Evolutionary conservation across 2,888 invertebrate species (phyloP).

Genomic region (Ophion costatus): DNA sequence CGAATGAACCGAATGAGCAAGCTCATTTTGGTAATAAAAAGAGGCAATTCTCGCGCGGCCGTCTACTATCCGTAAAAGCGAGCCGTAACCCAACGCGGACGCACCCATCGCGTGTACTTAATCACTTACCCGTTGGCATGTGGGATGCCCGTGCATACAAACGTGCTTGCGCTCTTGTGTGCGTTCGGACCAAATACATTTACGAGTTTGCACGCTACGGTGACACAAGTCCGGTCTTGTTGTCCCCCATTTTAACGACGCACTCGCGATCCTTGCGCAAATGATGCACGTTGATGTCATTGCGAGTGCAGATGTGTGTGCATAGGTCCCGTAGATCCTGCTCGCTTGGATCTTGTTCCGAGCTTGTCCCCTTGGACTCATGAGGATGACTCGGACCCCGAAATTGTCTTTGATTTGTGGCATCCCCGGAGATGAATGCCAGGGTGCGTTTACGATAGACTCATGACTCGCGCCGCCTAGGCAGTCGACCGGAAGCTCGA

Average conservation of each 20-base stretch:
- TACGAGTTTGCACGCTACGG: slow-evolving; percentile 57
- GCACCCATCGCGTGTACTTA: slow-evolving; percentile 61
- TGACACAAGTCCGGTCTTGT: slow-evolving; percentile 58
- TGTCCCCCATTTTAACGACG: slow-evolving; percentile 61
- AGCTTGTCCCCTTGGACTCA: slow-evolving; percentile 41
- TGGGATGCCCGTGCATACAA: slow-evolving; percentile 45
- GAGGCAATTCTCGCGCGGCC: slow-evolving; percentile 43
- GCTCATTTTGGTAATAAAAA: slow-evolving; percentile 43
- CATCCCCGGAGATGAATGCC: neutral
- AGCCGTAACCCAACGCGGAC: slow-evolving; percentile 39
- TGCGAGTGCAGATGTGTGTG: slow-evolving; percentile 9
- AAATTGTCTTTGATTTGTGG: slow-evolving; percentile 43
- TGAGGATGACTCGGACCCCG: slow-evolving; percentile 36
- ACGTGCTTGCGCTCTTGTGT: slow-evolving; percentile 37
- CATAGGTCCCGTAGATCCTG: neutral
- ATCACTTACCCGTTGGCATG: slow-evolving; percentile 59
- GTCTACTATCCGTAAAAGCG: slow-evolving; percentile 29
- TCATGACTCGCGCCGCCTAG: slow-evolving; percentile 23
- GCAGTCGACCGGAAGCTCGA: slow-evolving; percentile 6
- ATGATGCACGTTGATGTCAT: slow-evolving; percentile 39
- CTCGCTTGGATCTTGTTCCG: neutral
- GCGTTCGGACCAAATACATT: slow-evolving; percentile 47
- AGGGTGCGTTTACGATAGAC: slow-evolving; percentile 38
- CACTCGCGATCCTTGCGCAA: slow-evolving; percentile 25
- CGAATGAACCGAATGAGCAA: slow-evolving; percentile 40